A percentile compares a stretch with the other conserved stretches of the same genome.
phyloP scores from a whole-genome alignment of 2,888 invertebrate species.

The Coecobrya sp. region DNA sequence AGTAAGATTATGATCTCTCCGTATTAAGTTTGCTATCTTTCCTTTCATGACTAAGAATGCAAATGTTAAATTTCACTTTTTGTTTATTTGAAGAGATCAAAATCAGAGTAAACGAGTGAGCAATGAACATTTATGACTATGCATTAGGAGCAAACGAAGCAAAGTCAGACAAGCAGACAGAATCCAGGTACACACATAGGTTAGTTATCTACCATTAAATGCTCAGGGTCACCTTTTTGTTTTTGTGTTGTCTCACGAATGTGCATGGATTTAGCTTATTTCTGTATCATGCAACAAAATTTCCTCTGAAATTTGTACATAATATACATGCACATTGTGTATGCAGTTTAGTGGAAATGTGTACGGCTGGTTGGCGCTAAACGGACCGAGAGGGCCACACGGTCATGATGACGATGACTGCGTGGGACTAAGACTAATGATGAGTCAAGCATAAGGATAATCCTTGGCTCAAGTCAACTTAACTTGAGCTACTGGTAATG shows the following conservation, averaged over 20 bases:
- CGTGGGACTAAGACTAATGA: not conserved
- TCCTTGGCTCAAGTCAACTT: slow-evolving; percentile 6
- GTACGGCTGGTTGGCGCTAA: slow-evolving; percentile 19
- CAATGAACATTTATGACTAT: not conserved
- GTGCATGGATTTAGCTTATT: not conserved
- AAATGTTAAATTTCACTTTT: slow-evolving; percentile 1
- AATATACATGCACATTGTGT: no score
- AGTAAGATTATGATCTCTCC: slow-evolving; percentile 34
- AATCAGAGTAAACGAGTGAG: slow-evolving; percentile 11
- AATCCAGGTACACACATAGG: slow-evolving; percentile 15
- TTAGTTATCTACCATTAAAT: no score
- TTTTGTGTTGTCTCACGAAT: not conserved
- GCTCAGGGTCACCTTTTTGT: slow-evolving; percentile 15
- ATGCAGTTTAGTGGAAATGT: not conserved
- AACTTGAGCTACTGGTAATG: not conserved
- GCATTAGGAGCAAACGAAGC: not conserved
- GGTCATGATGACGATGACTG: slow-evolving; percentile 21
- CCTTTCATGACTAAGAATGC: not conserved
- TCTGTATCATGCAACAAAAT: not conserved
- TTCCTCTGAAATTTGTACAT: not conserved
- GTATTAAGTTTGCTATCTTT: slow-evolving; percentile 11
- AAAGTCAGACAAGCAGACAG: not conserved
- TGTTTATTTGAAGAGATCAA: slow-evolving; percentile 21
- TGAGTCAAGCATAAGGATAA: slow-evolving; percentile 18
- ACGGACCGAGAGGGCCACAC: slow-evolving; percentile 3